Base-by-base conservation (phyloP, 2,888 invertebrate species). In the Diarsia rubi region DNA sequence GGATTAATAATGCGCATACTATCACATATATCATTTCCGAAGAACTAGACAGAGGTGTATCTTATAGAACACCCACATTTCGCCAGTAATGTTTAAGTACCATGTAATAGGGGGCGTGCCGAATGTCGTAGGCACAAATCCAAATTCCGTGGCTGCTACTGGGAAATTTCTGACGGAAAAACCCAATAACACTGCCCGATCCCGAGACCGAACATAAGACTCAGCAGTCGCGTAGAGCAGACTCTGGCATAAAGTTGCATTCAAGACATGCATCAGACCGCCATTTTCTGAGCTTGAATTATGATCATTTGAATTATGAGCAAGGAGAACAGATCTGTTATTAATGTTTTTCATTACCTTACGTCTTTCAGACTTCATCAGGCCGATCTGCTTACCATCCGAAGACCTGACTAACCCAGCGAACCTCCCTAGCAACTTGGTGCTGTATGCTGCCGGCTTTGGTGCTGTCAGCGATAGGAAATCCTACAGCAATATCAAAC, bases 401-500 rank as follows among this genome's bases (percentile, higher is more conserved):
- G 49, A 45, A n/a, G 87, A 87, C 37, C 21, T 78, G 62, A 86
- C 86, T 5, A 37, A n/a, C 19, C 64, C 84, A 0, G 60, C 52
- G 19, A 81, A 73, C 27, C 11, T 44, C 11, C 78, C 79, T 0
- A n/a, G 2, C 6, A 82, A 83, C 63, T 76, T 86, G 21, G 68
- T 70, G 8, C 14, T 84, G 16, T 84, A 59, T 27, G 80, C 81
- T 11, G 86, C 90, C 87, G 60, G 95, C 92, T 86, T 73, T 76
- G 88, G 85, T 0, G 84, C 82, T 11, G 83, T 79, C 21, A 86
- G 78, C 63, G 95, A 86, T 78, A 88, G 27, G 88, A 93, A 77
- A 5, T 75, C 82, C 0, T 88, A 63, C 27, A 94, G 93, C 79
- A 76, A 88, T 14, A 54, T 91, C 8, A 94, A 94, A 76, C 84